Percentiles rank a stretch among this genome's conserved stretches.
Conservation (phyloP, 1,140 invertebrate species). For the Pseudomyrmex dendroicus region DNA sequence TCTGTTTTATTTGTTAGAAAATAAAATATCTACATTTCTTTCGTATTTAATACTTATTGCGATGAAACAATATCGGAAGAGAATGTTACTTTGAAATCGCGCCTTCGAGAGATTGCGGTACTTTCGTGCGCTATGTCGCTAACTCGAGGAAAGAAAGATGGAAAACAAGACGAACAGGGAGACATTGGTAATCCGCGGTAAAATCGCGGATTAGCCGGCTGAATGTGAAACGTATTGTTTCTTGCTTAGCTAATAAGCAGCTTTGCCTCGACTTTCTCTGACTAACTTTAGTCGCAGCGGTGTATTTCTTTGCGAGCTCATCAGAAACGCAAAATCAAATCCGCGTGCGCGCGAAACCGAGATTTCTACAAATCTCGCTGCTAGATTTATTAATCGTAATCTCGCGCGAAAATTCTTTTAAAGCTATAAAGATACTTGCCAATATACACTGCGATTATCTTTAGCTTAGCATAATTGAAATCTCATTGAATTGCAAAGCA, state of each 20-base stretch:
- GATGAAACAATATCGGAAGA: slow-evolving; percentile 10
- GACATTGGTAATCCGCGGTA: slow-evolving; percentile 49
- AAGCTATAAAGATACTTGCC: not conserved
- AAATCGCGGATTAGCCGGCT: slow-evolving; percentile 26
- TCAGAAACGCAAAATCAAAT: not conserved
- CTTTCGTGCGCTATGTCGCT: not conserved
- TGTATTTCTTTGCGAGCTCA: slow-evolving; percentile 36
- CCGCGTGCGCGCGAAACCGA: not conserved
- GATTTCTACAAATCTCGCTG: not conserved
- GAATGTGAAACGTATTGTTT: slow-evolving; percentile 54
- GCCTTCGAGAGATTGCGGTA: slow-evolving; percentile 20
- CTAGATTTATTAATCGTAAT: slow-evolving; percentile 1
- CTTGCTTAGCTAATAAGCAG: slow-evolving; percentile 46
- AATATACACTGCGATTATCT: not conserved
- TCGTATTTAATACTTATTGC: slow-evolving; percentile 24
- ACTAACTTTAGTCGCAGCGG: slow-evolving; percentile 10
- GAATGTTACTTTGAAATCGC: slow-evolving; percentile 19
- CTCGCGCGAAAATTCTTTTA: not conserved
- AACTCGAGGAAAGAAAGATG: slow-evolving; percentile 14
- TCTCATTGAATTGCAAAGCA: not conserved
- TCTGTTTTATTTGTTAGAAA: not conserved
- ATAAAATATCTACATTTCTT: not conserved
- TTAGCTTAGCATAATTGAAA: not conserved
- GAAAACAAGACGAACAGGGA: slow-evolving; percentile 33
- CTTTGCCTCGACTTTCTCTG: slow-evolving; percentile 9